Base-by-base conservation (phyloP, 2,113 vertebrate genomes). In the Pelusios castaneus region DNA sequence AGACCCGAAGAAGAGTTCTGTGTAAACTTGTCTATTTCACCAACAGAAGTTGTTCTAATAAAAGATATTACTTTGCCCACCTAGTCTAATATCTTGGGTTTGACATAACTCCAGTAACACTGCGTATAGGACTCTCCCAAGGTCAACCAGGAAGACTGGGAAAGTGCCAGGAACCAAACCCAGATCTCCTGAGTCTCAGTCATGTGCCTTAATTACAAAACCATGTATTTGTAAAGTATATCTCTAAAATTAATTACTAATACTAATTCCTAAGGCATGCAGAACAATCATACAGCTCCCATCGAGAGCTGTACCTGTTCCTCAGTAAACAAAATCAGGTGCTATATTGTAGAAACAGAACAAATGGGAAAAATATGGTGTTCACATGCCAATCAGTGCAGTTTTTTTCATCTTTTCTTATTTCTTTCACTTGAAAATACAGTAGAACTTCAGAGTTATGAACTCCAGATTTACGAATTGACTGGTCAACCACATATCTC, bases 371-470 rank as follows among this genome's bases (percentile, higher is more conserved):
- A 91, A 95, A 89, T 92, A 77, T 1, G n/a, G 2, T 67, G 3
- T 54, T 41, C 49, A 67, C 29, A 3, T 67, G 89, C 83, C 29
- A 5, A 43, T 89, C 56, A 60, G 24, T 75, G 47, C 9, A 88
- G 25, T 76, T 89, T 92, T 95, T 58, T 52, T 41, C 80, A 34
- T 2, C 41, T 47, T 4, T 10, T 55, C 5, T 70, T 14, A 6
- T 83, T n/a, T 34, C 63, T 67, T 96, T 81, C 13, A 29, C 94
- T 91, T 94, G 84, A 87, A 96, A 92, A 92, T 7, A 52, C 51
- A 52, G 51, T 52, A 52, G 51, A 52, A 52, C 51, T 14, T 52
- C 51, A 52, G 51, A 52, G 51, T 52, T 52, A 52, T 14, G 14
- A 52, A 52, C 51, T 5, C 51, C 51, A 52, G 51, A 52, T 5